Evolutionary conservation across 2,797 vertebrate genomes (phyloP).

Genomic region (Pangasius macronema): DNA sequence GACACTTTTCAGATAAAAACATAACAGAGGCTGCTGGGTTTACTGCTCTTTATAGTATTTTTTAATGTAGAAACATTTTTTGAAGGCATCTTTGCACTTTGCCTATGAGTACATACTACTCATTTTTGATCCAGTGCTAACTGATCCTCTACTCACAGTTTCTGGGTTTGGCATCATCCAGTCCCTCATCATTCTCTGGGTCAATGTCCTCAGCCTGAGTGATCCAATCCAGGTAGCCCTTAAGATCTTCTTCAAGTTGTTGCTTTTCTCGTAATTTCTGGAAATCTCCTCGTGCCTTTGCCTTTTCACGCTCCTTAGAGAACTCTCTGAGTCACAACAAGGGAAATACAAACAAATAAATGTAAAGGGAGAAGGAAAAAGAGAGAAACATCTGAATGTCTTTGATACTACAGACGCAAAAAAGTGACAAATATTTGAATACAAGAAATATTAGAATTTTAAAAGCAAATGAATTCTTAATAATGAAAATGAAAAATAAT

Average conservation of each 20-base stretch:
- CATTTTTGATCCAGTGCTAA: not conserved
- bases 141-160: slow-evolving; percentile 83
- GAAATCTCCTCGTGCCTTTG: slow-evolving; percentile 96
- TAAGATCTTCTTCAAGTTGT: slow-evolving; percentile 91
- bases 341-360: slow-evolving; percentile 60
- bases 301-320: slow-evolving; percentile 98
- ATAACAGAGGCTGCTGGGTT: too few relatives aligned
- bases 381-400: slow-evolving; percentile 49
- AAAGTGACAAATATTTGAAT: not conserved
- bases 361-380: slow-evolving; percentile 68
- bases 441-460: not conserved
- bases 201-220: slow-evolving; percentile 99
- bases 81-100: too few relatives aligned
- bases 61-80: too few relatives aligned
- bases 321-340: slow-evolving; percentile 74
- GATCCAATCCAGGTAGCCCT: slow-evolving; percentile 99
- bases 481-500: not conserved
- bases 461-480: not conserved
- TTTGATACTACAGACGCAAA: not conserved
- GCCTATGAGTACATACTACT: not conserved
- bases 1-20: too few relatives aligned
- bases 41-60: too few relatives aligned
- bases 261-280: slow-evolving; percentile 97
- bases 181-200: slow-evolving; percentile 95
- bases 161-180: slow-evolving; percentile 95